Evolutionary conservation across 2,888 invertebrate species (phyloP).

Genomic region (Chaetoderma sp.): DNA sequence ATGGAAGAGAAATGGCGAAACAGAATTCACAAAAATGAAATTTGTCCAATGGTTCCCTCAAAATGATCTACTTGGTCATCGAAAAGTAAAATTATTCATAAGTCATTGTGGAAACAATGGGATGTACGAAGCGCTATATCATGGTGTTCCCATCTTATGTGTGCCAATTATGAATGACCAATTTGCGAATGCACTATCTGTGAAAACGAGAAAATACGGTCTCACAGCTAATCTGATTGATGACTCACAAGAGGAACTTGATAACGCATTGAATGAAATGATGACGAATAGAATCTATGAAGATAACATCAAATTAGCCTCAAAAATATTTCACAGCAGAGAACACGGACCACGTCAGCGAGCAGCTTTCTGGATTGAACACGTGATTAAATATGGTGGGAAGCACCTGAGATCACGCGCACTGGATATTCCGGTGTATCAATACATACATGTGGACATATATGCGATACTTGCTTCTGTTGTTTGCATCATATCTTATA

Average conservation of each 20-base stretch:
- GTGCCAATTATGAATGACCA: slow-evolving; percentile 45
- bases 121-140: slow-evolving; percentile 46
- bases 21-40: slow-evolving; percentile 32
- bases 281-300: slow-evolving; percentile 7
- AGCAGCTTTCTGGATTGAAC: slow-evolving; percentile 34
- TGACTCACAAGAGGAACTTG: slow-evolving; percentile 19
- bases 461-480: too few species aligned
- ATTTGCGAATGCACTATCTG: slow-evolving; percentile 29
- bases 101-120: slow-evolving; percentile 48
- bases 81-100: slow-evolving; percentile 41
- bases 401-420: slow-evolving; percentile 25
- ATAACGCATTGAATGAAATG: slow-evolving; percentile 5
- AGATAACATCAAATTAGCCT: slow-evolving; percentile 15
- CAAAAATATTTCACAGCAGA: slow-evolving; percentile 17
- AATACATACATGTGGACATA: slow-evolving; percentile 29
- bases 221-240: neutral
- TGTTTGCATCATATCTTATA: too few species aligned
- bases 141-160: slow-evolving; percentile 45
- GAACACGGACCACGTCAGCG: slow-evolving; percentile 18
- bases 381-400: slow-evolving; percentile 31
- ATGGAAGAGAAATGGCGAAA: too few species aligned
- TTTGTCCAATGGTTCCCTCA: slow-evolving; percentile 43
- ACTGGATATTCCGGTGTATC: slow-evolving; percentile 27
- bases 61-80: slow-evolving; percentile 43
- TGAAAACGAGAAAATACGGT: slow-evolving; percentile 15